Percentiles rank a stretch among this genome's conserved stretches.
Conservation (phyloP, 2,113 vertebrate species). For the Corvus cornix region DNA sequence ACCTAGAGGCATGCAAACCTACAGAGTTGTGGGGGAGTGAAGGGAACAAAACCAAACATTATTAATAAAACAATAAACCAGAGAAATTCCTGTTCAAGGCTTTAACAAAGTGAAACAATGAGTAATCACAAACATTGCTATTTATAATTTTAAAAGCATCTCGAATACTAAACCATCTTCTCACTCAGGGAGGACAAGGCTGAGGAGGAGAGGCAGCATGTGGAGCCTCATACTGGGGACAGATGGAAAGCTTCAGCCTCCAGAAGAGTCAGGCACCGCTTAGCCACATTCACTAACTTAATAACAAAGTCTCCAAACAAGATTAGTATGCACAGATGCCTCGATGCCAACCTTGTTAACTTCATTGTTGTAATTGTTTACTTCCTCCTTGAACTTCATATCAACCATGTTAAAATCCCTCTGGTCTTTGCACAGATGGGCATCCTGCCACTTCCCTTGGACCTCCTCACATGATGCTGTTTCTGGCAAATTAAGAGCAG, state of each 20-base stretch:
- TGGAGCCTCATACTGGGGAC: not conserved
- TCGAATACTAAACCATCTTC: not conserved
- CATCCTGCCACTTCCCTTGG: conserved; percentile 89
- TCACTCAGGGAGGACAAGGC: not conserved
- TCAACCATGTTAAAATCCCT: conserved; percentile 93
- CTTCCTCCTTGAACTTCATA: conserved; percentile 95
- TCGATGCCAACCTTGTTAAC: conserved; percentile 87
- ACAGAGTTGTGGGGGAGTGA: not conserved
- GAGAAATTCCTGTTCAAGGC: not conserved
- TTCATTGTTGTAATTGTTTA: conserved; percentile 92
- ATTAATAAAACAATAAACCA: not conserved
- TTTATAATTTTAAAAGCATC: not conserved
- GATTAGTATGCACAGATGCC: not conserved
- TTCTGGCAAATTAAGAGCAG: conserved; percentile 85
- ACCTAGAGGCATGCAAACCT: conserved; percentile 95
- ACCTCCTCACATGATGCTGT: conserved; percentile 74
- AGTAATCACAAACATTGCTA: not conserved
- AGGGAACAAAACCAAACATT: not conserved
- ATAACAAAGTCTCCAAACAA: not conserved
- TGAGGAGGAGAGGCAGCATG: not conserved
- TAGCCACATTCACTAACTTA: not conserved
- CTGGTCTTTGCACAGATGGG: conserved; percentile 93
- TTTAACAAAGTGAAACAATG: not conserved
- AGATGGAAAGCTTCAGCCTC: not conserved
- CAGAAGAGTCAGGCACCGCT: not conserved